phyloP scores from a whole-genome alignment of 2,797 vertebrate species.

The Gouania willdenowi region DNA sequence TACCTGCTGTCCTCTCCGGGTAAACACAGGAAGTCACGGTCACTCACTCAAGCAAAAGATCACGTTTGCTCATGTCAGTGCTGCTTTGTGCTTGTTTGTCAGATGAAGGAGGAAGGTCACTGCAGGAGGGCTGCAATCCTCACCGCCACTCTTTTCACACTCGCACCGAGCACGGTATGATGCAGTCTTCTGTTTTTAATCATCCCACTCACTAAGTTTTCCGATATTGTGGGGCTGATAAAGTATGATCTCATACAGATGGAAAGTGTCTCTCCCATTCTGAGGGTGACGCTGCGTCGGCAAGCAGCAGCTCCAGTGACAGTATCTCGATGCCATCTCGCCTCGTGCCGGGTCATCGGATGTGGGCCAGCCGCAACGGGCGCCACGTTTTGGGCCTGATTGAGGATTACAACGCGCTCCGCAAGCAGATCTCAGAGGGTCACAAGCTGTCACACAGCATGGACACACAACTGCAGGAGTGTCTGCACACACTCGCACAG shows the following conservation, averaged over 20 bases:
- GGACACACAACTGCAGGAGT: conserved; percentile 74
- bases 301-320: conserved; percentile 68
- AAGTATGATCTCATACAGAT: no score
- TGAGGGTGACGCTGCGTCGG: conserved; percentile 52
- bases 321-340: conserved; percentile 63
- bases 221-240: no score
- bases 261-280: conserved; percentile 23
- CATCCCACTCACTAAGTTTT: no score
- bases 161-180: conserved; percentile 25
- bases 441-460: conserved; percentile 73
- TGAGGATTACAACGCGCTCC: conserved; percentile 86
- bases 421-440: conserved; percentile 83
- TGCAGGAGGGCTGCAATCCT: conserved; percentile 32
- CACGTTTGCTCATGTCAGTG: not conserved
- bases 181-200: conserved; percentile 1
- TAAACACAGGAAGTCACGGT: conserved; percentile 3
- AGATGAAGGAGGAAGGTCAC: conserved; percentile 60
- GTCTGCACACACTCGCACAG: conserved; percentile 39
- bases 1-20: conserved; percentile 70
- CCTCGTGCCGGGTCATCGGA: conserved; percentile 74
- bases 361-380: conserved; percentile 84
- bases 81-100: conserved; percentile 1
- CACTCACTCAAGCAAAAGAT: not conserved
- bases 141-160: conserved; percentile 28
- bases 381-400: conserved; percentile 84